phyloP scores from a whole-genome alignment of 2,797 vertebrate species.

The Pseudopleuronectes americanus region DNA sequence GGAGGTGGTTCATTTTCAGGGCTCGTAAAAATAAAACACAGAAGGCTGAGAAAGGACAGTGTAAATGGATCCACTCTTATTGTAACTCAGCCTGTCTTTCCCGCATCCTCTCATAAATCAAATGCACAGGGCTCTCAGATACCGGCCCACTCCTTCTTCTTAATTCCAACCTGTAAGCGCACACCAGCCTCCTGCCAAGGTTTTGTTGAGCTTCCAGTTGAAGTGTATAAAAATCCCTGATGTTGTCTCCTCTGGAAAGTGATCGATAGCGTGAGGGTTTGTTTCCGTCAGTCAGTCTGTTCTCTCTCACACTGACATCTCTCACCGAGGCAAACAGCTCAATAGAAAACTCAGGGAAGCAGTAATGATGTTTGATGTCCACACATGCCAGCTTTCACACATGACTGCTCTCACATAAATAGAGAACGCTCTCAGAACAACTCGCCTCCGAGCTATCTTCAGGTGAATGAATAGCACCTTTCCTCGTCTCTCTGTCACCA shows the following conservation, averaged over 20 bases:
- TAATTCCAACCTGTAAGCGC: background rate
- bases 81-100: background rate
- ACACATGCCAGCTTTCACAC: background rate
- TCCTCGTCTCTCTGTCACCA: background rate
- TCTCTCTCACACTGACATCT: conserved; percentile 1
- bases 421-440: conserved; percentile 3
- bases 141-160: background rate
- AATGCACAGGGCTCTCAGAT: background rate
- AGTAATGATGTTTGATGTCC: background rate
- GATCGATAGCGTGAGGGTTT: conserved; percentile 6
- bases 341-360: background rate
- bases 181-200: background rate
- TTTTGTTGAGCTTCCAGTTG: background rate
- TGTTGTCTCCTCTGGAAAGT: background rate
- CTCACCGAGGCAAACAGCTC: background rate
- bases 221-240: background rate
- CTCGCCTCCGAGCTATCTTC: conserved; percentile 22
- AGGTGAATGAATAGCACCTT: background rate
- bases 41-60: background rate
- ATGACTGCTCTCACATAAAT: background rate
- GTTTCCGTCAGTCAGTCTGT: background rate
- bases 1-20: background rate
- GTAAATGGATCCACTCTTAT: too few species aligned
- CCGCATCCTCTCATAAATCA: background rate
- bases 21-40: background rate